These are phyloP conservation scores for Antechinus stuartii DNA, from an alignment of 2,113 vertebrate genomes.

Conservation along the genomic window DNA sequence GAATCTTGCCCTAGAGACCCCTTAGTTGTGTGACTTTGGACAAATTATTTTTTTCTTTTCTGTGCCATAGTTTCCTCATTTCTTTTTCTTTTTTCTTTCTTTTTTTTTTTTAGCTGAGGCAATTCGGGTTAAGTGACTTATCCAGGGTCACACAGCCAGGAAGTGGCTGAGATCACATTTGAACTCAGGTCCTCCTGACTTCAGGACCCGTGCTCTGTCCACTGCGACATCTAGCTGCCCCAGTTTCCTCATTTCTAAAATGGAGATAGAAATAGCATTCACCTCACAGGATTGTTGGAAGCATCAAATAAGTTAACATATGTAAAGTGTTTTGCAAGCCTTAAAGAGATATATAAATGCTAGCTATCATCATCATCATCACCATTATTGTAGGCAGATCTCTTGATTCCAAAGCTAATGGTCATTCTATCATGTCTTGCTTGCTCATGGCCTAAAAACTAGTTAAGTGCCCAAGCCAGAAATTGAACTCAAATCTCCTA, in stretches of 20 bases:
- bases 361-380: background rate
- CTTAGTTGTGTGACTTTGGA: background rate
- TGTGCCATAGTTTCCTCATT: background rate
- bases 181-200: too few species aligned
- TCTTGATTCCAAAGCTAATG: background rate
- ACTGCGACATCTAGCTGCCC: too few species aligned
- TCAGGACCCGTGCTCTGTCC: too few species aligned
- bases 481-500: background rate
- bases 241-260: background rate
- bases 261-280: background rate
- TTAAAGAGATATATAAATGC: background rate
- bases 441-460: background rate
- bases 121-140: too few species aligned
- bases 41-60: background rate
- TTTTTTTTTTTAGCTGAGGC: too few species aligned
- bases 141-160: too few species aligned
- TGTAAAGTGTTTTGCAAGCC: background rate
- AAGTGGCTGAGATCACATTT: too few species aligned
- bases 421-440: background rate
- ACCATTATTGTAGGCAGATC: background rate
- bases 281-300: background rate
- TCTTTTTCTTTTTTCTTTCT: background rate
- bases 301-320: background rate
- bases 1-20: background rate
- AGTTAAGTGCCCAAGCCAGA: background rate